Evolutionary conservation across 1,140 invertebrate species (phyloP).

Genomic region (Papilio polyxenes): DNA sequence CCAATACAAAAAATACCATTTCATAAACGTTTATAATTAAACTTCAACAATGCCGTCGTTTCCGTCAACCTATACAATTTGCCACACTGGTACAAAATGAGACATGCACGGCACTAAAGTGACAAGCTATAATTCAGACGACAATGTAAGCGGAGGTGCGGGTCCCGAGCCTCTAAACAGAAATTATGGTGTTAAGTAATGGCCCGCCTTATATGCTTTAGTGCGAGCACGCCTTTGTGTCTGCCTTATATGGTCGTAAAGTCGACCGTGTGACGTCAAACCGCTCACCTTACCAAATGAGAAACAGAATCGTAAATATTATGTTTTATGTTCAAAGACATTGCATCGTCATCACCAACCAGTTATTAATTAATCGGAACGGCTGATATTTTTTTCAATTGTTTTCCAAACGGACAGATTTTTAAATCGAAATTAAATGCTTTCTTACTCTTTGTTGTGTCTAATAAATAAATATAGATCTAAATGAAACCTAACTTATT

Average conservation of each 20-base stretch:
- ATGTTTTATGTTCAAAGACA: constrained; percentile 29
- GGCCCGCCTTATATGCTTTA: constrained; percentile 52
- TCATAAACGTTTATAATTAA: not conserved
- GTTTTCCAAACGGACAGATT: not conserved
- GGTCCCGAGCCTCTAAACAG: constrained; percentile 56
- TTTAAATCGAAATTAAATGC: too few relatives aligned
- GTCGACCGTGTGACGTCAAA: constrained; percentile 45
- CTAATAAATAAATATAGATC: too few relatives aligned
- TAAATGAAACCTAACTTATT: not conserved
- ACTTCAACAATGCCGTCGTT: not conserved
- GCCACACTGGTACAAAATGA: constrained; percentile 45
- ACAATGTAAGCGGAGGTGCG: constrained; percentile 63
- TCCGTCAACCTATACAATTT: constrained; percentile 10
- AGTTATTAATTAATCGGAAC: not conserved
- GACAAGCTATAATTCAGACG: constrained; percentile 66
- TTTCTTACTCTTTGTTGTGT: too few relatives aligned
- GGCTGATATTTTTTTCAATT: not conserved
- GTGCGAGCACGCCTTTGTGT: constrained; percentile 48
- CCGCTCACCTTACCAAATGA: constrained; percentile 48
- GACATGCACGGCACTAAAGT: constrained; percentile 54
- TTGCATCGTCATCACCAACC: constrained; percentile 27
- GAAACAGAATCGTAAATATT: constrained; percentile 49
- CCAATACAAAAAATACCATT: not conserved
- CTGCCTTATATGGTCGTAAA: constrained; percentile 55
- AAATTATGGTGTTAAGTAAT: constrained; percentile 72